These are phyloP conservation scores for Temnothorax curvispinosus DNA, from an alignment of 1,140 invertebrate species.

Conservation along the genomic window DNA sequence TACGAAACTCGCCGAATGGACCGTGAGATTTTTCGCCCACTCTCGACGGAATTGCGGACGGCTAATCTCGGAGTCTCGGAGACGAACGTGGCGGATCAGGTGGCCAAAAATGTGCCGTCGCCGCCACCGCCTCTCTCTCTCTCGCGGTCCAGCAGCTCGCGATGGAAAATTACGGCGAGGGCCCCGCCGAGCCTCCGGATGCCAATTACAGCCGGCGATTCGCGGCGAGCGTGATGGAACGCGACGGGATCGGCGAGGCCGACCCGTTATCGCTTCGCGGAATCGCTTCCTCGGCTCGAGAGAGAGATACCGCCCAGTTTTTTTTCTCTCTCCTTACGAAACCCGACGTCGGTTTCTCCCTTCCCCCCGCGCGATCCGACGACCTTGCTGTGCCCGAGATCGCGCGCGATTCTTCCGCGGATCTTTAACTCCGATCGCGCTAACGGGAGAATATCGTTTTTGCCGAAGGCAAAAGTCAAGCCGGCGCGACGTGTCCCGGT, in stretches of 20 bases:
- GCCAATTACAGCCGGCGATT: background rate
- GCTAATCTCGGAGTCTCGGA: background rate
- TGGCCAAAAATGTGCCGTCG: slow-evolving; percentile 22
- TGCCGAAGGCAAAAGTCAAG: too few relatives aligned
- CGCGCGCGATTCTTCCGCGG: too few relatives aligned
- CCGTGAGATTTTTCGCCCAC: background rate
- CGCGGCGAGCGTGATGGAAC: too few relatives aligned
- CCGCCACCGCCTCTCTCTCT: too few relatives aligned
- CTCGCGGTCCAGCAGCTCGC: background rate
- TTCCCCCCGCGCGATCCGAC: too few relatives aligned
- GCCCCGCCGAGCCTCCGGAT: background rate
- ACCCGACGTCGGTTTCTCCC: too few relatives aligned
- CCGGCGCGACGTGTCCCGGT: too few relatives aligned
- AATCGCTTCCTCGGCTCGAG: too few relatives aligned
- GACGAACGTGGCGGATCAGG: background rate
- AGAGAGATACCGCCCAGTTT: slow-evolving; percentile 30
- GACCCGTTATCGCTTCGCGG: too few relatives aligned
- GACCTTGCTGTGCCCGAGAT: too few relatives aligned
- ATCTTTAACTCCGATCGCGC: too few relatives aligned
- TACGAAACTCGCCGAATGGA: background rate
- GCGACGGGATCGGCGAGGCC: background rate
- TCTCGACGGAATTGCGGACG: background rate
- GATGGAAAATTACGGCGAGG: slow-evolving; percentile 20
- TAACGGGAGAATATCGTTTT: background rate
- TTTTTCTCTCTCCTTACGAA: background rate